Evolutionary conservation across 2,113 vertebrate species (phyloP), one percentile per base, ranked within the genome.

Genomic region (Festucalex cinctus): DNA sequence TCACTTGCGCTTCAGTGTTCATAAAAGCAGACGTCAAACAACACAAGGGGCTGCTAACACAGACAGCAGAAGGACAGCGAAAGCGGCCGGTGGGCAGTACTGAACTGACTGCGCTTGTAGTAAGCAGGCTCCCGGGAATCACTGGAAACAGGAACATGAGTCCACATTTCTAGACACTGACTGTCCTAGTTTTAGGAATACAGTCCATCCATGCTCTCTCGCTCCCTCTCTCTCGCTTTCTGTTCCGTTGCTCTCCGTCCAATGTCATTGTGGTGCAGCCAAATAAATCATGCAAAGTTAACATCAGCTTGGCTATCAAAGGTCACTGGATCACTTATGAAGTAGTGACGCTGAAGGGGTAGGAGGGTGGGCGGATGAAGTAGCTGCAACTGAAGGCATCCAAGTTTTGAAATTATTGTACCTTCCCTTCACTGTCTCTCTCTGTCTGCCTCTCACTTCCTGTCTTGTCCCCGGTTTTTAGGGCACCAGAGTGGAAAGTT

Each of bases 81-180:
- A 70, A 54, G 69, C 69, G 70, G 65, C 76, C 58, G 43, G 82
- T 56, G 73, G 77, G 76, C 73, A 53, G 70, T 60, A 17, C 54
- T 57, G 61, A 83, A 73, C 57, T 79, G 54, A 57, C 26, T 57
- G 14, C 26, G 54, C 54, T 57, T 32, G 54, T 32, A 57, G 26
- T 32, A 57, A 57, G 26, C 26, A 17, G 26, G 75, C 85, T 87
- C 82, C 14, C 54, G 81, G 39, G 60, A 62, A 62, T 43, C 22
- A n/a, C 58, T 61, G 36, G 58, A 86, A 88, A 85, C 28, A 65
- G 77, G 82, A 89, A 82, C 79, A 80, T 78, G 82, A 81, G 77
- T 87, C 83, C 83, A 85, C 76, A 82, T 85, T 85, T 86, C 76
- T 79, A 81, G 81, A 89, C 81, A 88, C 74, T 83, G 71, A 83